phyloP scores from a whole-genome alignment of 2,113 vertebrate species.

The Todiramphus chloris region DNA sequence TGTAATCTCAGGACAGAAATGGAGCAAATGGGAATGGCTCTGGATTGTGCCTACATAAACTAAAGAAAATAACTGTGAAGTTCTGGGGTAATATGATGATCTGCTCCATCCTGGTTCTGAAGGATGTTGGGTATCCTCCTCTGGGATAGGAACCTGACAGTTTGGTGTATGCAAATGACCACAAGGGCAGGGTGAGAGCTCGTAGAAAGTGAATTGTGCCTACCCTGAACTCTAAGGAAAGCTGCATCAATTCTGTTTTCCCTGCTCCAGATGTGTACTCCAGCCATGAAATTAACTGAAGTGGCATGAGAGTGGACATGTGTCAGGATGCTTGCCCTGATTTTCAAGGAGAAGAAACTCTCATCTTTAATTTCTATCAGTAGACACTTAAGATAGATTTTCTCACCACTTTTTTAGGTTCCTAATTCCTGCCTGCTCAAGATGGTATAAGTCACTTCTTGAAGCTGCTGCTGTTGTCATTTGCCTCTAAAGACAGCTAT shows the following conservation, averaged over 20 bases:
- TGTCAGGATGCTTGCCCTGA: neutral
- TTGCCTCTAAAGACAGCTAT: neutral
- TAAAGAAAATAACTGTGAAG: neutral
- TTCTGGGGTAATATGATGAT: neutral
- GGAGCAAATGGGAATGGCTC: neutral
- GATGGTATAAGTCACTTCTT: neutral
- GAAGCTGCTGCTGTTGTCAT: neutral
- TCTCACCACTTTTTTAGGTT: neutral
- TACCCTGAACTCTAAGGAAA: neutral
- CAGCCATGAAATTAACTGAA: neutral
- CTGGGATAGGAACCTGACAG: neutral
- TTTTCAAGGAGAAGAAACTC: neutral
- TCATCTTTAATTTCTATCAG: neutral
- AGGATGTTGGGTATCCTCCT: neutral
- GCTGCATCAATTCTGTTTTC: neutral
- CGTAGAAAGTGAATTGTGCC: neutral
- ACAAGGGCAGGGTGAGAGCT: neutral
- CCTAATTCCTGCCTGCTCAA: neutral
- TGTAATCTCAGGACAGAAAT: neutral
- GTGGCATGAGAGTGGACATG: fast-evolving
- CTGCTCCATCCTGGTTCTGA: neutral
- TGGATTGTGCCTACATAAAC: neutral
- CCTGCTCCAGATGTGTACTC: neutral
- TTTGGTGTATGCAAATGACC: neutral
- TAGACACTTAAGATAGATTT: neutral